Evolutionary conservation across 2,113 vertebrate genomes (phyloP).

Genomic region (Myrmophylax atrothorax): DNA sequence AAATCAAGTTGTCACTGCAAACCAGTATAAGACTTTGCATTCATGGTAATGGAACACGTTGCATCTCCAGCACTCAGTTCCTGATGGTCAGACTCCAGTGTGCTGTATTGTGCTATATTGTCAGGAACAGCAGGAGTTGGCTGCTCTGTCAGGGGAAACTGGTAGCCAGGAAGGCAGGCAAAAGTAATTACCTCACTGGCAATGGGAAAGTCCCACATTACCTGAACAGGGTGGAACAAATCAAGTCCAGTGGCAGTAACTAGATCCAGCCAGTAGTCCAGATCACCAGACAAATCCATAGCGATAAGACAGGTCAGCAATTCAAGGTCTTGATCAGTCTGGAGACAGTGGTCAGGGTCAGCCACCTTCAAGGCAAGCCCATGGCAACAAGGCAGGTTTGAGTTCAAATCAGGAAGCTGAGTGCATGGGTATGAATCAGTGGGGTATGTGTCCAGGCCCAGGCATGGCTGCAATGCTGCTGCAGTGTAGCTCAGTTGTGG

Average conservation of each 20-base stretch:
- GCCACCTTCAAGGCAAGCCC: neutral
- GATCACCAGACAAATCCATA: neutral
- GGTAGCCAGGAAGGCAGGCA: neutral
- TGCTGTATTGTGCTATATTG: neutral
- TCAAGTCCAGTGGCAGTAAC: neutral
- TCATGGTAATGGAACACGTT: neutral
- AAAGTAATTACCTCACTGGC: neutral
- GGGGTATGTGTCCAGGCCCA: rapidly evolving
- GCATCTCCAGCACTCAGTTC: neutral
- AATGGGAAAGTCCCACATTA: neutral
- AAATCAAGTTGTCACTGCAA: neutral
- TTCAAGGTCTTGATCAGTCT: neutral
- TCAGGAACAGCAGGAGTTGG: neutral
- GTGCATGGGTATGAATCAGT: neutral
- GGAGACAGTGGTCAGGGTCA: neutral
- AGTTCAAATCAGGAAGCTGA: neutral
- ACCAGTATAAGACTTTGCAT: neutral
- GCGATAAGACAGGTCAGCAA: neutral
- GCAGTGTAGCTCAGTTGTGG: neutral
- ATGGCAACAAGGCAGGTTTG: neutral
- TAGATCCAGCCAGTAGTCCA: neutral
- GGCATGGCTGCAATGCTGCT: neutral
- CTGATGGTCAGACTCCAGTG: neutral
- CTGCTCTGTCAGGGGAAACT: neutral
- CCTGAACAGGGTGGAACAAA: neutral